Conservation (phyloP, 2,888 invertebrate genomes). For the Drosophila acutilabella region DNA sequence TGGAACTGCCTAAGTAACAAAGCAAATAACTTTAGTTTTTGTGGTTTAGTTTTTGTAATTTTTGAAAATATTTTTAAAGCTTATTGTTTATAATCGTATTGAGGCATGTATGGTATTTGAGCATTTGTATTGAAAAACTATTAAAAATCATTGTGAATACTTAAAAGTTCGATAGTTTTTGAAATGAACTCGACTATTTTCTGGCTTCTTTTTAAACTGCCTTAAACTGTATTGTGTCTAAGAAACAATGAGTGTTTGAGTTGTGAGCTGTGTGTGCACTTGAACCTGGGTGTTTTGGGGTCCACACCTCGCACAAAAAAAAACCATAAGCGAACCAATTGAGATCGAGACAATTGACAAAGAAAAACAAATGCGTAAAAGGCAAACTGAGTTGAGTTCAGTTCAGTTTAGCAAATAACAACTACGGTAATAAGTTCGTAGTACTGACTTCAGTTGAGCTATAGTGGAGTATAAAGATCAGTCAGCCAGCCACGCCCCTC, state of each 20-base stretch:
- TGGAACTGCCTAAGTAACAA: no score
- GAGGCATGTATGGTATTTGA: background rate
- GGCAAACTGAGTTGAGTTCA: slow-evolving; percentile 42
- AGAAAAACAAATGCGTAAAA: slow-evolving; percentile 75
- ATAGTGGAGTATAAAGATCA: slow-evolving; percentile 35
- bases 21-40: background rate
- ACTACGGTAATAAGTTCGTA: slow-evolving; percentile 48
- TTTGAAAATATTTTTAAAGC: background rate
- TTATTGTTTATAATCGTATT: background rate
- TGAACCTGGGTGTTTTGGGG: slow-evolving; percentile 63
- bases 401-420: slow-evolving; percentile 19
- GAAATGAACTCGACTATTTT: slow-evolving; percentile 7
- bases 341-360: slow-evolving; percentile 66
- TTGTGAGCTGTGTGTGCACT: slow-evolving; percentile 56
- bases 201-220: slow-evolving; percentile 8
- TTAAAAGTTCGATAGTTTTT: slow-evolving; percentile 15
- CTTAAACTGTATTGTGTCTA: slow-evolving; percentile 14
- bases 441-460: background rate
- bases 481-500: slow-evolving; percentile 12
- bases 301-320: slow-evolving; percentile 59
- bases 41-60: background rate
- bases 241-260: slow-evolving; percentile 34
- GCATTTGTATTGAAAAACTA: background rate
- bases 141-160: background rate
- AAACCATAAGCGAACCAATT: slow-evolving; percentile 28